These are phyloP conservation scores for Drosophila mauritiana DNA, from an alignment of 1,140 invertebrate genomes.

Conservation along the genomic window DNA sequence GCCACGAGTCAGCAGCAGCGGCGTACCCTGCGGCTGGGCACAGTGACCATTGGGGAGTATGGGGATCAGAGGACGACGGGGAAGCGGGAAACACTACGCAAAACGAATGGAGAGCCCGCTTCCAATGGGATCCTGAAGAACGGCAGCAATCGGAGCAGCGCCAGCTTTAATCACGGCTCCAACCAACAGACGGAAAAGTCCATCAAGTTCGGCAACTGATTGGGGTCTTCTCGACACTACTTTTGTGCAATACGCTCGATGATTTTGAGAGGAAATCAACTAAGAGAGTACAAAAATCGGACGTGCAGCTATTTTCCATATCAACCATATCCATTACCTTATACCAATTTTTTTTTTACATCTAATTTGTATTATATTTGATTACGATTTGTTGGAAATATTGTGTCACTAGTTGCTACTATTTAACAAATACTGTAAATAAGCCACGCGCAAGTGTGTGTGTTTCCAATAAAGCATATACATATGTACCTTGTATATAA, in stretches of 20 bases:
- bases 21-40: slow-evolving; percentile 85
- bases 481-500: slow-evolving; percentile 15
- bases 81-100: slow-evolving; percentile 85
- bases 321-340: slow-evolving; percentile 6
- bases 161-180: slow-evolving; percentile 52
- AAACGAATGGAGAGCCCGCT: slow-evolving; percentile 39
- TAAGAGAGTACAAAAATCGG: slow-evolving; percentile 45
- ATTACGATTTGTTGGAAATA: slow-evolving; percentile 49
- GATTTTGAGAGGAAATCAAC: neutral
- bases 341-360: slow-evolving; percentile 30
- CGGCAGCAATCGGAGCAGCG: slow-evolving; percentile 60
- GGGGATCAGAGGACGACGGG: slow-evolving; percentile 77
- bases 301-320: slow-evolving; percentile 28
- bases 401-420: slow-evolving; percentile 54
- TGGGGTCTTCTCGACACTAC: neutral
- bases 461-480: slow-evolving; percentile 29
- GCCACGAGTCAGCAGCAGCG: slow-evolving; percentile 52
- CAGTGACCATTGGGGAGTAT: slow-evolving; percentile 90
- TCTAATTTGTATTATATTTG: slow-evolving; percentile 40
- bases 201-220: slow-evolving; percentile 79
- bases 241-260: slow-evolving; percentile 64
- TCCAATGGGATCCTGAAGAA: slow-evolving; percentile 80
- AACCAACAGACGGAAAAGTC: slow-evolving; percentile 63
- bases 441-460: slow-evolving; percentile 10
- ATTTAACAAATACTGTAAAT: slow-evolving; percentile 61